Percentiles rank a stretch among this genome's conserved stretches.
phyloP scores from a whole-genome alignment of 2,113 vertebrate species.

The Solenodon paradoxus region DNA sequence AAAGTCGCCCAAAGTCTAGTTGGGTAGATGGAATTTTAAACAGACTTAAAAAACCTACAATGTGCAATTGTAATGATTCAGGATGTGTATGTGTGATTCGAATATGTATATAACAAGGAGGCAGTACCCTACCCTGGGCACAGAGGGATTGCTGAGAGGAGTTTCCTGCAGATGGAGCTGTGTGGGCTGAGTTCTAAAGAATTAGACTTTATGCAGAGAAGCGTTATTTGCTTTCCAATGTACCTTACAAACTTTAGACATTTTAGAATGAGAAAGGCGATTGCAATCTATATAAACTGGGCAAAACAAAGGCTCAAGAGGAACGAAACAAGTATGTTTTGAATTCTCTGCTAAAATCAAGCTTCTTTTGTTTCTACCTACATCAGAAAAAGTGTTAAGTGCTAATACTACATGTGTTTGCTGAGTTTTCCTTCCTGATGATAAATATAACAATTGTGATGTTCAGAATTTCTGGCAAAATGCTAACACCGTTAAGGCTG shows the following conservation, averaged over 20 bases:
- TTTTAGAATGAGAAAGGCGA: not conserved
- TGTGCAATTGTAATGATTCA: not conserved
- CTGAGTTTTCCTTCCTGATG: not conserved
- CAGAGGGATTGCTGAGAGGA: rapidly evolving
- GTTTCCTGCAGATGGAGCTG: not conserved
- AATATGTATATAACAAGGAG: not conserved
- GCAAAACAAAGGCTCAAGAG: not conserved
- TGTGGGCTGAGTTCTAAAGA: not conserved
- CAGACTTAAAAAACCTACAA: not conserved
- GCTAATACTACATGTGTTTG: not conserved
- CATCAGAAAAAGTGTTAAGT: not conserved
- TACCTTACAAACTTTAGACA: not conserved
- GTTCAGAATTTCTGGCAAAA: not conserved
- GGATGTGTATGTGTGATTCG: not conserved
- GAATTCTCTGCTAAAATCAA: constrained; percentile 10
- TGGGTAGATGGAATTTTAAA: not conserved
- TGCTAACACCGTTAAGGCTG: not conserved
- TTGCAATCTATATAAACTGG: not conserved
- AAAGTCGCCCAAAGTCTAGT: not conserved
- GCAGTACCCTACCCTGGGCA: not conserved
- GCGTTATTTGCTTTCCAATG: not conserved
- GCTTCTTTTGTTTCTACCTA: not conserved
- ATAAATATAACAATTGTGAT: not conserved
- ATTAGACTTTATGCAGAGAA: not conserved
- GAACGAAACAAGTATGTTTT: not conserved